A percentile compares a stretch with the other conserved stretches of the same genome.
These are phyloP conservation scores for Empidonax traillii DNA, from an alignment of 2,113 vertebrate species.

Conservation along the genomic window DNA sequence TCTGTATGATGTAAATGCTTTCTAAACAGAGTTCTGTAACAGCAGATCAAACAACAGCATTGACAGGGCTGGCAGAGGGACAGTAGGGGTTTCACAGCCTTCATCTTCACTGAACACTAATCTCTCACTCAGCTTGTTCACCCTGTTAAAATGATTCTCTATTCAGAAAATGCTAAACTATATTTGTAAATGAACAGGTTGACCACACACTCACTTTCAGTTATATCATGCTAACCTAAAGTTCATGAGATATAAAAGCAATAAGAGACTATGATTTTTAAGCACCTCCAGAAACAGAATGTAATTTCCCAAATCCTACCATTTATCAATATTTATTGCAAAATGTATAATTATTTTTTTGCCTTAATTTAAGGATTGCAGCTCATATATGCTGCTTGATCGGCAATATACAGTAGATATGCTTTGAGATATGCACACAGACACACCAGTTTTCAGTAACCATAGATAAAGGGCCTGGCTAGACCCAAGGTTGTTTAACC, in stretches of 20 bases:
- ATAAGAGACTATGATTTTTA: not conserved
- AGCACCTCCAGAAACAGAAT: fast-evolving
- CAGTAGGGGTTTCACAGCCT: not conserved
- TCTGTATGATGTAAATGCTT: not conserved
- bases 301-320: not conserved
- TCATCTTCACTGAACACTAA: not conserved
- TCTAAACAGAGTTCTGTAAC: not conserved
- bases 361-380: not conserved
- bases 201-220: not conserved
- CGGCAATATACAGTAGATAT: not conserved
- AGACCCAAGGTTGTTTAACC: not conserved
- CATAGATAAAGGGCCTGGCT: not conserved
- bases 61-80: not conserved
- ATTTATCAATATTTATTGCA: not conserved
- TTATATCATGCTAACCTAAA: not conserved
- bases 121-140: not conserved
- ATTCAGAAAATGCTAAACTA: not conserved
- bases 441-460: not conserved
- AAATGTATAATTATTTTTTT: not conserved
- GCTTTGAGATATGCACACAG: not conserved
- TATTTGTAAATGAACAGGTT: not conserved
- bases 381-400: not conserved
- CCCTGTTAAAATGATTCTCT: not conserved
- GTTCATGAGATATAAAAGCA: not conserved
- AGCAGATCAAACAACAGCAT: not conserved